Conservation (phyloP, 2,888 invertebrate genomes). For the Macrosoma leucophasiata region DNA sequence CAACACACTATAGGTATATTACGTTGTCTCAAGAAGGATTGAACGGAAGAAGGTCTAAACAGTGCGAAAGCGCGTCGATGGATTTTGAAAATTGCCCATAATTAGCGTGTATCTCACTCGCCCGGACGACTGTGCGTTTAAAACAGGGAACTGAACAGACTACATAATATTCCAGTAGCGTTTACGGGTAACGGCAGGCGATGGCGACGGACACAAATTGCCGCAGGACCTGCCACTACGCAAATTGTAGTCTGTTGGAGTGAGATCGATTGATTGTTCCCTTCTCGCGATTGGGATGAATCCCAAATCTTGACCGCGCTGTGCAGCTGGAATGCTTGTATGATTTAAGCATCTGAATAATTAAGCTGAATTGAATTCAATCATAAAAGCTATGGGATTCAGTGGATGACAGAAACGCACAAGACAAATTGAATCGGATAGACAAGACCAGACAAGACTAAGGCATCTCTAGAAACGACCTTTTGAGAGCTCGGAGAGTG, state of each 20-base stretch:
- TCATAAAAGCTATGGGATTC: too few species aligned
- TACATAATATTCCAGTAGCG: slow-evolving; percentile 71
- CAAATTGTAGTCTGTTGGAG: slow-evolving; percentile 62
- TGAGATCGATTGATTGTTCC: slow-evolving; percentile 56
- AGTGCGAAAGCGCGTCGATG: slow-evolving; percentile 66
- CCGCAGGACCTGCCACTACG: slow-evolving; percentile 63
- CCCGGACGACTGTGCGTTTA: slow-evolving; percentile 62
- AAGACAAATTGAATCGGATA: too few species aligned
- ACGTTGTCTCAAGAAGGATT: slow-evolving; percentile 43
- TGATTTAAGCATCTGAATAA: too few species aligned
- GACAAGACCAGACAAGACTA: too few species aligned
- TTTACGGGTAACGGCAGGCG: slow-evolving; percentile 69
- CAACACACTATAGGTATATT: slow-evolving; percentile 39
- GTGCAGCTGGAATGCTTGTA: too few species aligned
- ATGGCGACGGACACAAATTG: slow-evolving; percentile 71
- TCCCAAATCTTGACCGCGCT: slow-evolving; percentile 5
- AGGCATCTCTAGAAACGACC: too few species aligned
- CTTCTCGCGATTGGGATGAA: slow-evolving; percentile 14
- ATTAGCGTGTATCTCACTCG: slow-evolving; percentile 71
- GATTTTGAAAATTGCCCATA: slow-evolving; percentile 74
- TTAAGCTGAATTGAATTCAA: too few species aligned
- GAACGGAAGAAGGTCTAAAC: slow-evolving; percentile 65
- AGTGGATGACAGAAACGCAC: too few species aligned
- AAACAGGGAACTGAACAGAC: slow-evolving; percentile 63
- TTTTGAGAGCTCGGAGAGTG: too few species aligned